Base-by-base conservation (phyloP, 2,113 vertebrate species). In the Pseudolaguvia tuberculata region DNA sequence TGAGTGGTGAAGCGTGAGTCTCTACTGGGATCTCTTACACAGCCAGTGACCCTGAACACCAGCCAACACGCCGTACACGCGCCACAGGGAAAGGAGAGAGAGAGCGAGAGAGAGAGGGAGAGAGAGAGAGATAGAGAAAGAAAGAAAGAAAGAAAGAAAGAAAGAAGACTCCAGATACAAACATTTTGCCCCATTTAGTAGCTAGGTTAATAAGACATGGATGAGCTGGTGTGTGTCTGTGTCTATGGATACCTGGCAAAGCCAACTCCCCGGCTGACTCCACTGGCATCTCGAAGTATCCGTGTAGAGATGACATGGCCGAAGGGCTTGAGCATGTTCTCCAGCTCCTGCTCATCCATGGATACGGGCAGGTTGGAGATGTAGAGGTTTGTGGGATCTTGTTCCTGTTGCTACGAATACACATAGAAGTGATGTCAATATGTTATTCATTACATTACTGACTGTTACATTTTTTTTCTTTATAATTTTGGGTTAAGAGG, bases 331-430 rank as follows among this genome's bases (percentile, higher is more conserved):
- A 91, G 85, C 90, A 90, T 90, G 83, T 90, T 91, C 87, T 91
- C 89, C 84, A 91, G 80, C 85, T 91, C 89, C 80, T 91, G 90
- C 84, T 91, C 90, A 9, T 91, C 90, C 90, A 91, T 91, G 52
- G 88, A 89, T 77, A 90, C 84, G 0, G 90, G 90, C 74, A 91
- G 86, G 81, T 91, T 91, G 15, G 90, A 91, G 84, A 91, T 90
- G 83, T 91, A 91, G 5, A 91, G 86, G 83, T 91, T 91, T 75
- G 90, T 91, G 63, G 90, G 90, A 75, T 91, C 88, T 23, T 67
- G 63, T 23, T 67, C 63, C 17, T 67, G 63, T 88, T 91, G 89
- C 89, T 90, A 83, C 78, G 75, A 65, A 81, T 12, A 78, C 31
- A 80, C 45, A 77, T 27, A 76, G 47, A 17, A 47, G n/a, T 63